These are phyloP conservation scores for Lepus oiostolus DNA, from an alignment of 2,797 vertebrate species.

Conservation along the genomic window DNA sequence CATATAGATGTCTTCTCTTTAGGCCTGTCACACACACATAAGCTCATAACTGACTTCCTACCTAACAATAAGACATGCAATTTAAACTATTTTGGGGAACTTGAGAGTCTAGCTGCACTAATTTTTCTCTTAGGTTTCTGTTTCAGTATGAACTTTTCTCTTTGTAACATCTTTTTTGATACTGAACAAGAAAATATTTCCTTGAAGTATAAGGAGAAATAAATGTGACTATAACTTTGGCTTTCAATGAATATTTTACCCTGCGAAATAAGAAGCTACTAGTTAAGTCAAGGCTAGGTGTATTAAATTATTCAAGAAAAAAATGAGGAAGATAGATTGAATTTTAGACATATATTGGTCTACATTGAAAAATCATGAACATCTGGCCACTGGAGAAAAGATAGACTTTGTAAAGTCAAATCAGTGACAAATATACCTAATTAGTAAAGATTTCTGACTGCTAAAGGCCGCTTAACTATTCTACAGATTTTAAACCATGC, in stretches of 20 bases:
- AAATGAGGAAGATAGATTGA: background rate
- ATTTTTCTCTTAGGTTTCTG: background rate
- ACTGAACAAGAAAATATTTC: background rate
- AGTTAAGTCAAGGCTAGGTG: background rate
- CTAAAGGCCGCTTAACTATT: background rate
- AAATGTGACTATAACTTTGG: background rate
- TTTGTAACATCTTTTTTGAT: background rate
- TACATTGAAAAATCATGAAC: background rate
- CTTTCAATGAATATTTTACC: conserved; percentile 14
- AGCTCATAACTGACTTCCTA: no score
- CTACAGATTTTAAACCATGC: background rate
- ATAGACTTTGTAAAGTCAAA: background rate
- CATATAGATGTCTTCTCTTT: no score
- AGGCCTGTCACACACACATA: no score
- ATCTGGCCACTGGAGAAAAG: background rate
- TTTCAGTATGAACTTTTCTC: background rate
- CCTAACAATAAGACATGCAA: background rate
- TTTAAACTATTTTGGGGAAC: background rate
- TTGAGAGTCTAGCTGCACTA: background rate
- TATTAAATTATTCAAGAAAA: conserved; percentile 9
- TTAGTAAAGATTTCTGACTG: background rate
- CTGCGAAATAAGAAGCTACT: background rate
- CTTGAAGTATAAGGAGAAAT: conserved; percentile 19
- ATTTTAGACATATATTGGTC: background rate
- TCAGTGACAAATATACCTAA: background rate